Percentiles rank a stretch among this genome's conserved stretches.
phyloP scores from a whole-genome alignment of 2,113 vertebrate species.

The Gallinago media region DNA sequence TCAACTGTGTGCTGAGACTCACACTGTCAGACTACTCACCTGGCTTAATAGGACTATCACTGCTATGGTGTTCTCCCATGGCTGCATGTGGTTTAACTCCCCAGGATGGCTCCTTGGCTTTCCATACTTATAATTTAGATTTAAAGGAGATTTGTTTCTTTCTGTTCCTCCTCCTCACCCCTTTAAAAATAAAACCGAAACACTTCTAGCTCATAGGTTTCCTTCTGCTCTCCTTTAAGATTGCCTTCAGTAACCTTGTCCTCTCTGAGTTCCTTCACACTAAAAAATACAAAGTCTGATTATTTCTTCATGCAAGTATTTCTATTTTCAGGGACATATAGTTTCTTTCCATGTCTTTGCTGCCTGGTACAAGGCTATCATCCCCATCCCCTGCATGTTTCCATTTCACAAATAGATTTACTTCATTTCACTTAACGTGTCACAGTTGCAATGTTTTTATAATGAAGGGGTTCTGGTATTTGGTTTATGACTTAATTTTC shows the following conservation, averaged over 20 bases:
- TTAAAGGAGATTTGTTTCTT: not conserved
- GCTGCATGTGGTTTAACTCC: not conserved
- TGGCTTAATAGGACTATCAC: not conserved
- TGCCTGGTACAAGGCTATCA: not conserved
- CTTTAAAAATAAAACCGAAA: not conserved
- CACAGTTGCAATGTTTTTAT: constrained; percentile 5
- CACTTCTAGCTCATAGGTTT: not conserved
- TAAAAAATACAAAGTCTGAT: not conserved
- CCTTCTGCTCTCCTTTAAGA: not conserved
- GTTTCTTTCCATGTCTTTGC: not conserved
- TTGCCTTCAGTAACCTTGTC: not conserved
- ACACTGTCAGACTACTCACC: not conserved
- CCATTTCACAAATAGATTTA: not conserved
- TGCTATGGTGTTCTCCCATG: not conserved
- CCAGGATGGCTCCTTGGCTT: not conserved
- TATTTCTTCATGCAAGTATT: not conserved
- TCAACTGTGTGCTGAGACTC: not conserved
- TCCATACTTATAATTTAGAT: not conserved
- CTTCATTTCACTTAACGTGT: constrained; percentile 32
- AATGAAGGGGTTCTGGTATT: constrained; percentile 13
- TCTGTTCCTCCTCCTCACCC: not conserved
- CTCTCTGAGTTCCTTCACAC: not conserved
- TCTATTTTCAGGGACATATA: not conserved
- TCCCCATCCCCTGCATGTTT: not conserved
- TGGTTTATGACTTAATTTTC: constrained; percentile 37